Evolutionary conservation across 2,888 invertebrate genomes (phyloP).

Genomic region (Patella caerulea): DNA sequence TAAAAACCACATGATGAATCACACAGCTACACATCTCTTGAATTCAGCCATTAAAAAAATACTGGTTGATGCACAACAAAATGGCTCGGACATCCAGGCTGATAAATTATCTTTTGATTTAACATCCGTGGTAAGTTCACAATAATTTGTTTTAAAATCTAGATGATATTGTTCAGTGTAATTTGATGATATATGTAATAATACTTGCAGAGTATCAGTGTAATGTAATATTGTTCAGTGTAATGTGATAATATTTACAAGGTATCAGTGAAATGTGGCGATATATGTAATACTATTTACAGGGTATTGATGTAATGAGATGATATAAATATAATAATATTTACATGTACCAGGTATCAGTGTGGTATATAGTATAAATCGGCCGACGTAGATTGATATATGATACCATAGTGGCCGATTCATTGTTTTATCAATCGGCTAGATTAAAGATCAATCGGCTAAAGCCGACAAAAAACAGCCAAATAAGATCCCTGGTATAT

Average conservation of each 20-base stretch:
- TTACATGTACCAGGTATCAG: too few species aligned
- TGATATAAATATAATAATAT: too few species aligned
- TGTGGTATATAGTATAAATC: too few species aligned
- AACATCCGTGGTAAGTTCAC: slow-evolving; percentile 73
- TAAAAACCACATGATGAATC: slow-evolving; percentile 72
- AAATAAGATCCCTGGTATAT: too few species aligned
- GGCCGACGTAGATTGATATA: too few species aligned
- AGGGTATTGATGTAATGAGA: too few species aligned
- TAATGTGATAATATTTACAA: too few species aligned
- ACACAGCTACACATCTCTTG: slow-evolving; percentile 97
- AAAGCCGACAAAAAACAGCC: too few species aligned
- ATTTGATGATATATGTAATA: background rate
- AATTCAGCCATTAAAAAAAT: slow-evolving; percentile 92
- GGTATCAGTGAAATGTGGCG: background rate
- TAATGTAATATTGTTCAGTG: background rate
- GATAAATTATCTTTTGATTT: slow-evolving; percentile 97
- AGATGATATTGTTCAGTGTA: background rate
- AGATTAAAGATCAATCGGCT: too few species aligned
- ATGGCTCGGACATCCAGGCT: slow-evolving; percentile 94
- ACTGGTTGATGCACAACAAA: slow-evolving; percentile 87
- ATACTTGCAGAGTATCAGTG: too few species aligned
- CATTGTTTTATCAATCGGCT: too few species aligned
- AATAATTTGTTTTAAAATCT: background rate
- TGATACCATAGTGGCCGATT: too few species aligned
- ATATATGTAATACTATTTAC: background rate